phyloP scores from a whole-genome alignment of 2,888 invertebrate species.

The Trilocha varians region DNA sequence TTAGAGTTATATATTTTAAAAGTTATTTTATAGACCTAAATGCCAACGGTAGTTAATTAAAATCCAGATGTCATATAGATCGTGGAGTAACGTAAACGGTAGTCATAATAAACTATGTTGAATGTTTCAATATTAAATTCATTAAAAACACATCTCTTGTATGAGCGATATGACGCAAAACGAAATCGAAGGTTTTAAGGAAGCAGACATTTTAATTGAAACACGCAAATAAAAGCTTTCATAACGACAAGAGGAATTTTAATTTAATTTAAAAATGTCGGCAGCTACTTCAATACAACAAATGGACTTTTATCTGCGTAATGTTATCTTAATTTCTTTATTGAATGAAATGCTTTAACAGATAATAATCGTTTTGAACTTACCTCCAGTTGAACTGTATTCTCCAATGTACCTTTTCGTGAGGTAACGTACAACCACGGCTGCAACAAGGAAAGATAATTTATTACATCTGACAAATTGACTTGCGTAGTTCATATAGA shows the following conservation, averaged over 20 bases:
- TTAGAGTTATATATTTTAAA: too few species aligned
- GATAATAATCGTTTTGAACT: conserved; percentile 38
- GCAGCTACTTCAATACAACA: conserved; percentile 1
- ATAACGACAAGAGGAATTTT: conserved; percentile 13
- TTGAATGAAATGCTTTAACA: background rate
- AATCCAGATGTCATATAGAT: too few species aligned
- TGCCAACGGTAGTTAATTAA: too few species aligned
- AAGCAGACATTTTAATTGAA: conserved; percentile 20
- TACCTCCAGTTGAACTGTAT: conserved; percentile 86
- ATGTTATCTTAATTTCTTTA: background rate
- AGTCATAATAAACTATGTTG: conserved; percentile 18
- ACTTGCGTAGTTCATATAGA: conserved; percentile 19
- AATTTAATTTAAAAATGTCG: conserved; percentile 9
- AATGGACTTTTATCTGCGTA: conserved; percentile 1
- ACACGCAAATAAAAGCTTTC: conserved; percentile 4
- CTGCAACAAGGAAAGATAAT: conserved; percentile 72
- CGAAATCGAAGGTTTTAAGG: conserved; percentile 42
- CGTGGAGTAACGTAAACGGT: background rate
- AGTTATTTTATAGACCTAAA: too few species aligned
- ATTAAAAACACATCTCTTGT: conserved; percentile 17
- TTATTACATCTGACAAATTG: conserved; percentile 22
- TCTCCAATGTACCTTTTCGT: conserved; percentile 86
- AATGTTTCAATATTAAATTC: conserved; percentile 23
- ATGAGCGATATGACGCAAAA: conserved; percentile 29
- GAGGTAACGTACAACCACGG: conserved; percentile 84